These are phyloP conservation scores for Lamproptera curius DNA, from an alignment of 2,888 invertebrate species.

Conservation along the genomic window DNA sequence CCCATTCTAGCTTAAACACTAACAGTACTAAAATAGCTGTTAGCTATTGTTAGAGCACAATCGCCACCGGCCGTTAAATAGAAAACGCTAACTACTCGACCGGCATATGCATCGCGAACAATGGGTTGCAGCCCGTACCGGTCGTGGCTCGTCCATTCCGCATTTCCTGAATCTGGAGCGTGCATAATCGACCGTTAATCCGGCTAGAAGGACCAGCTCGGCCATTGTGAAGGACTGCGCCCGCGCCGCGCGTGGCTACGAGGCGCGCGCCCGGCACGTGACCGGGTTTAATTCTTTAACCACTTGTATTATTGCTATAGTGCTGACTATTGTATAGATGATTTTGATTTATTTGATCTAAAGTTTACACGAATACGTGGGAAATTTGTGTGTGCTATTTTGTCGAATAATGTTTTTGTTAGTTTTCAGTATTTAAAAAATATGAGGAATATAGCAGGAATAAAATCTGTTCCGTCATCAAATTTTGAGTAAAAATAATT, in stretches of 20 bases:
- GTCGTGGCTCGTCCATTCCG: constrained; percentile 53
- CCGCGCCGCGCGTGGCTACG: constrained; percentile 60
- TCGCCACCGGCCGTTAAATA: too few relatives aligned
- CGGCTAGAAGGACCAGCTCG: constrained; percentile 57
- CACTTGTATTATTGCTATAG: constrained; percentile 58
- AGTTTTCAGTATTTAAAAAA: too few relatives aligned
- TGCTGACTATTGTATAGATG: constrained; percentile 37
- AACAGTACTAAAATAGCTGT: too few relatives aligned
- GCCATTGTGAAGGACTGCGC: constrained; percentile 43
- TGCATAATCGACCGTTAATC: constrained; percentile 74
- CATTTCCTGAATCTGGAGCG: constrained; percentile 72
- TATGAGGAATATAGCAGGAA: too few relatives aligned
- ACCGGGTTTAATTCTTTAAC: constrained; percentile 55
- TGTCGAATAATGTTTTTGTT: too few relatives aligned
- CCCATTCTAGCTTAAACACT: too few relatives aligned
- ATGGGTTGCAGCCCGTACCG: constrained; percentile 40
- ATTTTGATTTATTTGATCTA: constrained; percentile 15
- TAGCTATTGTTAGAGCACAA: too few relatives aligned
- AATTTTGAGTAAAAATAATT: too few relatives aligned
- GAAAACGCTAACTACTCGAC: too few relatives aligned
- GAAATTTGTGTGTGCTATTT: too few relatives aligned
- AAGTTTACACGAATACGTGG: constrained; percentile 1
- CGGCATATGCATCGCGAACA: constrained; percentile 36
- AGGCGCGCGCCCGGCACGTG: constrained; percentile 70
- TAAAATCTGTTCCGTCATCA: too few relatives aligned